Base-by-base conservation (phyloP, 23 tunicate genomes). In the Clavelina lepadiformis region DNA sequence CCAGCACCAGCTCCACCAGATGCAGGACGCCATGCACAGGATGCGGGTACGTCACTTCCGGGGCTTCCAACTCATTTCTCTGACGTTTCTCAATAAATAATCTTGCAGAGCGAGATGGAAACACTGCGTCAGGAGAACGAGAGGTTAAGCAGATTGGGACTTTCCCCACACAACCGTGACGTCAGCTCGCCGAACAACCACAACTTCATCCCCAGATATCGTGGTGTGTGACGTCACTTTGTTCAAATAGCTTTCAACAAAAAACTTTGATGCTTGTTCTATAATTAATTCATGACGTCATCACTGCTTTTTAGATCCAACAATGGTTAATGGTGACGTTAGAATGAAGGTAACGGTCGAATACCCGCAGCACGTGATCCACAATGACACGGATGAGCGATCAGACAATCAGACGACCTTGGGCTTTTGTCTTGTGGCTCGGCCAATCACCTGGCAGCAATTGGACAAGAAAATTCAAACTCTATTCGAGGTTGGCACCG, bases 1-100 rank as follows among this genome's bases (percentile, higher is more conserved):
- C 6, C 95, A 82, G 33, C 84, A 77, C 35, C 95, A 86, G 69
- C 46, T 86, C 46, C 95, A 86, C 50, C 95, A 77, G 11, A 82
- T 86, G 74, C 95, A 86, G 37, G 95, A 86, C 46, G 79, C 80
- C 5, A 86, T 86, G 95, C 75, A 72, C 24, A 68, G 69, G 23
- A 86, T 86, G 95, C 78, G 72, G 69, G 84, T 78, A 73, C 31
- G 68, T 31, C 6, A 28, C 45, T 11, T n/a, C n/a, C n/a, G n/a
- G n/a, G n/a, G n/a, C n/a, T n/a, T n/a, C n/a, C n/a, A n/a, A n/a
- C 15, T 41, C 15, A 41, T 11, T 41, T 41, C 15, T 41, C 49
- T 11, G 11, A 41, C 49, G 11, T 11, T 11, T 41, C 15, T 11
- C 49, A 15, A 11, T 8, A 53, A 53, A n/a, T 22, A 22, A 60